These are phyloP conservation scores for Pseudanteris insignis DNA, from an alignment of 2,888 invertebrate species.

Conservation along the genomic window DNA sequence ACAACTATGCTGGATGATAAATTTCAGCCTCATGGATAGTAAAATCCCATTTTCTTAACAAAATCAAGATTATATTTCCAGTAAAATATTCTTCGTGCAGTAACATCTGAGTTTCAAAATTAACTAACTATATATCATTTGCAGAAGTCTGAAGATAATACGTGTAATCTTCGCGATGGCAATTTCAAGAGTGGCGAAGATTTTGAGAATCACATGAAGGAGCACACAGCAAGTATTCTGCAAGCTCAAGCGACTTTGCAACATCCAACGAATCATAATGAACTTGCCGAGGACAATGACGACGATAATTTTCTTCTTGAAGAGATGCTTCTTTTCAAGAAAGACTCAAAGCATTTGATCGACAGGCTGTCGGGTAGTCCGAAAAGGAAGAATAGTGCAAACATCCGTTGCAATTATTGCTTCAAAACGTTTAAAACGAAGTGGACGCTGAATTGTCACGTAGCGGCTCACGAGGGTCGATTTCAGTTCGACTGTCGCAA, in stretches of 20 bases:
- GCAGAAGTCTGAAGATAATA: constrained; percentile 45
- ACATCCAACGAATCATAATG: constrained; percentile 15
- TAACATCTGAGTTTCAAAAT: too few relatives aligned
- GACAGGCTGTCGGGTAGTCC: constrained; percentile 18
- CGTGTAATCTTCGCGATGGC: constrained; percentile 50
- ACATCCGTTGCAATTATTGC: constrained; percentile 61
- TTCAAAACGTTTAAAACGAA: constrained; percentile 64
- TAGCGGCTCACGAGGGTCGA: constrained; percentile 64
- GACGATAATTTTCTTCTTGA: constrained; percentile 59
- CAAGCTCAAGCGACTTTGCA: constrained; percentile 46
- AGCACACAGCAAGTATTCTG: constrained; percentile 51
- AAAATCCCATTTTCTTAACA: too few relatives aligned
- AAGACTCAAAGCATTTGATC: constrained; percentile 29
- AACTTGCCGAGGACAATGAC: constrained; percentile 33
- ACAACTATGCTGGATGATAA: too few relatives aligned
- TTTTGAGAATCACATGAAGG: constrained; percentile 54
- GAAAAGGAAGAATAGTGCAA: constrained; percentile 15
- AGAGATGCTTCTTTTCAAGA: constrained; percentile 59
- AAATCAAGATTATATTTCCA: too few relatives aligned
- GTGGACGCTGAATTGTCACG: constrained; percentile 64
- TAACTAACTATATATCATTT: constrained; percentile 5
- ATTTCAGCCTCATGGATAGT: too few relatives aligned
- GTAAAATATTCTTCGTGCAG: too few relatives aligned
- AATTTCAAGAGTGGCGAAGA: constrained; percentile 48
- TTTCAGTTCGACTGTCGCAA: constrained; percentile 63